Evolutionary conservation across 2,888 invertebrate genomes (phyloP), one percentile per base, ranked within the genome.

Genomic region (Tetrapedia diversipes): DNA sequence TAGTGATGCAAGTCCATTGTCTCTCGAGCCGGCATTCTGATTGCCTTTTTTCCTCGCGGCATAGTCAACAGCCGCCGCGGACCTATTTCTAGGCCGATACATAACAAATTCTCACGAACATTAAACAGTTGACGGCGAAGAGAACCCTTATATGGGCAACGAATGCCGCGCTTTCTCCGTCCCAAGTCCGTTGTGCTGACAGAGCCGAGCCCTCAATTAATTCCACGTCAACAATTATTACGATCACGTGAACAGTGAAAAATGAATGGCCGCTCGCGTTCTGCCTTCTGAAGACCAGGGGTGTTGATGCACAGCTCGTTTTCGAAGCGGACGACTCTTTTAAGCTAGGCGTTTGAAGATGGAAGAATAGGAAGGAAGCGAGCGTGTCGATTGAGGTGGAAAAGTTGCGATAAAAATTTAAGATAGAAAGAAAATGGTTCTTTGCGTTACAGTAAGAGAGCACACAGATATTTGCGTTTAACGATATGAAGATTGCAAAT

Each of bases 1-100:
- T 75, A 74, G 74, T 80, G 78, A 78, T 70, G 78, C 80, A 78
- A 80, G 70, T 57, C 78, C 70, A 80, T 80, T 80, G 80, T 80
- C 67, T 78, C 57, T 45, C 16, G 22, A 27, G 41, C 56, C 61
- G 57, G 65, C 57, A 68, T 69, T 73, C 79, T 74, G 79, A 78
- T 78, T 78, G 70, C 49, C 69, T 77, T 74, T 66, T 64, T 75
- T 59, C 66, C 51, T 60, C 53, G 24, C 47, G 45, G 63, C 19
- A 6, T 41, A 51, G 49, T 49, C 68, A 39, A 47, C 45, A 47
- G 59, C 53, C 53, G 49, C 14, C 59, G 19, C n/a, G 70, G 63
- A n/a, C 69, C 66, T 65, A 74, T 66, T 78, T 74, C 59, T 59
- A 70, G 41, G 16, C 43, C 43, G 54, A 64, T 70, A 68, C 57